phyloP scores from a whole-genome alignment of 2,888 invertebrate species.

The Stramonita haemastoma region DNA sequence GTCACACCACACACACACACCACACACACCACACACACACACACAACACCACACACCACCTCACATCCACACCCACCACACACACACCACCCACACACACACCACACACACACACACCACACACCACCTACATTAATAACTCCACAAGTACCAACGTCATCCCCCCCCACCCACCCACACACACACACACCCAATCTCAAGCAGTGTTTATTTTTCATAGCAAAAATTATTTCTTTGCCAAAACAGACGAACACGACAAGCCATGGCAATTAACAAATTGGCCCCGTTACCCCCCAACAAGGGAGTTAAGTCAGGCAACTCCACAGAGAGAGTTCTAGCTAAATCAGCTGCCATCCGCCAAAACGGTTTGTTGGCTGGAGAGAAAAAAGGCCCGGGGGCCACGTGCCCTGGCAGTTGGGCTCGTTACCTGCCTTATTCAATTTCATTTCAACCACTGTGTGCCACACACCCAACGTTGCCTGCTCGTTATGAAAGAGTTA shows the following conservation, averaged over 20 bases:
- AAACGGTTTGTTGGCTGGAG: neutral
- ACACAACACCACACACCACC: no score
- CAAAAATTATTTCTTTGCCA: neutral
- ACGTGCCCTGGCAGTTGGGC: slow-evolving; percentile 4
- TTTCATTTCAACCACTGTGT: neutral
- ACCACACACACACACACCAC: no score
- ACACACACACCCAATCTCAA: neutral
- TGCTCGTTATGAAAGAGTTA: no score
- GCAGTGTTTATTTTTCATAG: slow-evolving; percentile 4
- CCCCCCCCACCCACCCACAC: neutral
- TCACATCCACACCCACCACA: no score
- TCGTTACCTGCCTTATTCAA: slow-evolving; percentile 9
- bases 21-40: no score
- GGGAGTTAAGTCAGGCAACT: neutral
- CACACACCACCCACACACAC: no score
- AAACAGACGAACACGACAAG: neutral
- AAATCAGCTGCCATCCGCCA: neutral
- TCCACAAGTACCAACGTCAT: no score
- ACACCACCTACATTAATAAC: no score
- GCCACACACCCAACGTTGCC: neutral
- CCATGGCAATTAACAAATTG: neutral
- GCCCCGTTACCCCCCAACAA: neutral
- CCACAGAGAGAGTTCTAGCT: neutral
- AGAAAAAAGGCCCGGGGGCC: neutral
- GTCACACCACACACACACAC: no score